Base-by-base conservation (phyloP, 2,888 invertebrate species). In the Galerucella calmariensis region DNA sequence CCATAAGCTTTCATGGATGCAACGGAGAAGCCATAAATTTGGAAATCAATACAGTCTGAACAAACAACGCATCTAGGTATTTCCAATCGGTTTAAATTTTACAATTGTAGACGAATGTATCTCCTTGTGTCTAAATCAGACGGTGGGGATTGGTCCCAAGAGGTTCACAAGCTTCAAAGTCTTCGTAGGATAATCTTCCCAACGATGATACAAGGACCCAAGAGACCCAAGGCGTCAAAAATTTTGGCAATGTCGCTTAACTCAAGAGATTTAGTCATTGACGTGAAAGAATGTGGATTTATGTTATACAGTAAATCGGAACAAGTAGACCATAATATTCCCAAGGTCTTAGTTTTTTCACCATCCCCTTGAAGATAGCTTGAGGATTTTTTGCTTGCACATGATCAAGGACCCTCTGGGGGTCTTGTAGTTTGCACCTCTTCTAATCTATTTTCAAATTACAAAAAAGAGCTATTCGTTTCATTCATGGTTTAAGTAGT, bases 201-300 rank as follows among this genome's bases (percentile, higher is more conserved):
- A 5, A 66, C 51, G 46, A 79, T 77, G 1, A 77, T 77, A 63
- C 73, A 75, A 8, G 75, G 75, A 63, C 75, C 69, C 46, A 80
- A 44, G 14, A 80, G 62, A 24, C 80, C 79, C 10, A 81, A 53
- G 6, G 78, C 78, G 56, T 81, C 79, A 71, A 77, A 80, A 2
- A 79, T 67, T 67, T 80, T 75, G 3, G 75, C 51, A 63, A 75
- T 76, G 14, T 51, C 14, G 51, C 4, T 14, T 51, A 51, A 51
- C 12, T 9, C 14, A 51, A 14, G 14, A 5, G 10, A 1, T 51
- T 51, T 51, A 4, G 12, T 51, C 1, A 51, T 51, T 14, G 14
- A 46, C 11, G 8, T 46, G 8, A 11, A 8, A 5, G 46, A 11
- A 46, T 2, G 11, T 10, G 46, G 8, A 51, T 2, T 14, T 14